These are phyloP conservation scores for Drosophila ogumai DNA, from an alignment of 1,140 invertebrate genomes.

Conservation along the genomic window DNA sequence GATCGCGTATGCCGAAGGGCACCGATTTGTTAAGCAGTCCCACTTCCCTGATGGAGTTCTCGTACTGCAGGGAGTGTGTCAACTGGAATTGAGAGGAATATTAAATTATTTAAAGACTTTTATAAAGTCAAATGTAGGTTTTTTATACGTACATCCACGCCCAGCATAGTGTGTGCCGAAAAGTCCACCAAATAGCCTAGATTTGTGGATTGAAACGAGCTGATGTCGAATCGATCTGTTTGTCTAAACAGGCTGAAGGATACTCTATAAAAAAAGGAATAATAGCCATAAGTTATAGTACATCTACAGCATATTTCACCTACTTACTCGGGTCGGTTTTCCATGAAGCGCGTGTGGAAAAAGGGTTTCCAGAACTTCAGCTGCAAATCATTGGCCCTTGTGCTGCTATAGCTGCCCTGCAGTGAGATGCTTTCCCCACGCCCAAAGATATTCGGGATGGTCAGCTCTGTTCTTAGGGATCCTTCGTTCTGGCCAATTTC, in stretches of 20 bases:
- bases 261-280: slow-evolving; percentile 35
- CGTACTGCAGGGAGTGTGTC: slow-evolving; percentile 82
- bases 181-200: slow-evolving; percentile 74
- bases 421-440: slow-evolving; percentile 80
- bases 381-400: slow-evolving; percentile 74
- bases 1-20: slow-evolving; percentile 79
- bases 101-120: not conserved
- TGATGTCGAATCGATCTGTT: slow-evolving; percentile 71
- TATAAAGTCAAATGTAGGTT: too few species aligned
- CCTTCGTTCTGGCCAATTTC: slow-evolving; percentile 84
- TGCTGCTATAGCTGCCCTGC: slow-evolving; percentile 81
- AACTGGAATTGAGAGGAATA: slow-evolving; percentile 44
- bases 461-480: slow-evolving; percentile 75
- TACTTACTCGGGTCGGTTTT: slow-evolving; percentile 82
- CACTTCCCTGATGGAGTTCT: slow-evolving; percentile 76
- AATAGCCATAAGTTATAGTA: not conserved
- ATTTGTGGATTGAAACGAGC: slow-evolving; percentile 76
- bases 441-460: slow-evolving; percentile 78
- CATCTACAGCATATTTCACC: not conserved
- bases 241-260: slow-evolving; percentile 81
- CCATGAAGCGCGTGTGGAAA: slow-evolving; percentile 77
- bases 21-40: slow-evolving; percentile 68
- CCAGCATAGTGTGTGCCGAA: slow-evolving; percentile 66
- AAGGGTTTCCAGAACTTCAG: slow-evolving; percentile 84
- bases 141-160: slow-evolving; percentile 64